Evolutionary conservation across 2,113 vertebrate species (phyloP), one percentile per base, ranked within the genome.

Genomic region (Upupa epops): DNA sequence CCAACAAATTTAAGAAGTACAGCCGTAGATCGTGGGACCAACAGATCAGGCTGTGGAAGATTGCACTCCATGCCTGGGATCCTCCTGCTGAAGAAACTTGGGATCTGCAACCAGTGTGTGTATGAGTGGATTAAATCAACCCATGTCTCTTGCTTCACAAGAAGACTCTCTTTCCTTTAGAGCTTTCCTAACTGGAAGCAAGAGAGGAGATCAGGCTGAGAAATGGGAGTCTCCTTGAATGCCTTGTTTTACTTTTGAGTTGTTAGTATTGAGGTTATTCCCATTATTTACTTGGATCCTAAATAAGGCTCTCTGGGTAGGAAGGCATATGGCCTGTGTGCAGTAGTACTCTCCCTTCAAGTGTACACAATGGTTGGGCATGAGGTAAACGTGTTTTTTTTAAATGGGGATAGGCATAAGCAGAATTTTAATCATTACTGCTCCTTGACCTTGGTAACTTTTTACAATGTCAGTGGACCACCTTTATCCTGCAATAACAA

Each of bases 11-110:
- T 82, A 98, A 98, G 95, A 99, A 99, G 90, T 99, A 99, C 83
- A 99, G 99, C 88, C 98, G 99, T 1, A 98, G 99, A 26, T 99
- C 99, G 1, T 99, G 99, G 99, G 99, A 99, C 97, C 98, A 99
- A 95, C 99, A 99, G 95, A 99, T 99, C 93, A 99, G 98, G 60
- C 97, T 99, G 36, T 99, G 99, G 99, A 98, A 98, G 92, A 99
- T 99, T 77, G 98, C 99, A 13, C 96, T 99, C 66, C 99, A 99
- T 29, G 98, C 98, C 3, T 99, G 99, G 99, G 99, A 99, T 85
- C 99, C 99, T 61, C 99, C 97, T 13, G 68, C 94, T 51, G 97
- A 97, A 61, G 97, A 98, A 51, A 95, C 96, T 42, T 96, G 96
- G 88, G 97, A 98, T 40, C 93, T 98, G 17, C 96, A 98, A 68